Percentiles rank a stretch among this genome's conserved stretches.
These are phyloP conservation scores for Xenopus borealis DNA, from an alignment of 2,113 vertebrate species.

Conservation along the genomic window DNA sequence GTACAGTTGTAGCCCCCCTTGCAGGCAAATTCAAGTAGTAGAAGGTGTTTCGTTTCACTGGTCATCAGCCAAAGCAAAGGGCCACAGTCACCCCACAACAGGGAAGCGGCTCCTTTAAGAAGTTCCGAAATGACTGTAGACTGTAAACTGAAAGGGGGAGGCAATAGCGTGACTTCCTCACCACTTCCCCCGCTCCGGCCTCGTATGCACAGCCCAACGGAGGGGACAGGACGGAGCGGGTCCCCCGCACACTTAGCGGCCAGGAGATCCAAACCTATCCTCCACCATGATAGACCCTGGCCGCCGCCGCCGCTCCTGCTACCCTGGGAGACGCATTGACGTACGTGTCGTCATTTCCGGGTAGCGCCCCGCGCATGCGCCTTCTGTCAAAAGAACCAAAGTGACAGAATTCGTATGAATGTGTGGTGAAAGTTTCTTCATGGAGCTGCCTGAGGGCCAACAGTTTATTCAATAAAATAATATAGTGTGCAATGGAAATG, in stretches of 20 bases:
- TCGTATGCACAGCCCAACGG: not conserved
- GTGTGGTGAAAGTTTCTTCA: no score
- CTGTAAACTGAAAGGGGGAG: no score
- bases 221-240: not conserved
- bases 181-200: not conserved
- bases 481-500: no score
- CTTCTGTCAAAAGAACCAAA: no score
- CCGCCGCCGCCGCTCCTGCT: slow-evolving; percentile 33
- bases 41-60: not conserved
- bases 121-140: no score
- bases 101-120: slow-evolving; percentile 24
- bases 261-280: slow-evolving; percentile 15
- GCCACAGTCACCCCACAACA: slow-evolving; percentile 21
- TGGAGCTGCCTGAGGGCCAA: no score
- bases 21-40: slow-evolving; percentile 4
- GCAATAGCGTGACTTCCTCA: not conserved
- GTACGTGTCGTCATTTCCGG: slow-evolving; percentile 55
- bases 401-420: no score
- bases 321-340: slow-evolving; percentile 49
- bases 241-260: slow-evolving; percentile 25
- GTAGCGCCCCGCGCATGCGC: slow-evolving; percentile 40
- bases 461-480: no score
- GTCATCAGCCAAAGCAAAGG: slow-evolving; percentile 22
- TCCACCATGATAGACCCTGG: slow-evolving; percentile 37
- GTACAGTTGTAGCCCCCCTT: no score